Conservation (phyloP, 2,888 invertebrate genomes). For the Catocala nupta region DNA sequence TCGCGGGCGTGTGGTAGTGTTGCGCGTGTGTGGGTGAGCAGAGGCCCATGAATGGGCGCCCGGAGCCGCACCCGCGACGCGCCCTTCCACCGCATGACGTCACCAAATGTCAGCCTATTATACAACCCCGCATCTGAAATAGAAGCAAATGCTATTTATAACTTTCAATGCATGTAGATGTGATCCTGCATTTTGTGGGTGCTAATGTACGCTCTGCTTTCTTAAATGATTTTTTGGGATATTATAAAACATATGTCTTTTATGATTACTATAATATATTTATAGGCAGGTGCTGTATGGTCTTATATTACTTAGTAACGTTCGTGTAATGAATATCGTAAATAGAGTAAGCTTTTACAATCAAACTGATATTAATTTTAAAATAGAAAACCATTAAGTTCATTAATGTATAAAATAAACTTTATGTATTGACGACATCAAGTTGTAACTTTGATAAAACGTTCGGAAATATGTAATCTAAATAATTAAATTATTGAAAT, state of each 20-base stretch:
- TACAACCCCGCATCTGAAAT: conserved; percentile 74
- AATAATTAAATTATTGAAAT: too few species aligned
- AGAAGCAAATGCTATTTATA: conserved; percentile 68
- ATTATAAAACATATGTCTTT: too few species aligned
- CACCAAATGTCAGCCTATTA: conserved; percentile 72
- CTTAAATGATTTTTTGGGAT: too few species aligned
- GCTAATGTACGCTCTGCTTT: too few species aligned
- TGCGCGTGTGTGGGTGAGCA: conserved; percentile 65
- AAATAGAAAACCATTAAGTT: not conserved
- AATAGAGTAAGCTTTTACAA: not conserved
- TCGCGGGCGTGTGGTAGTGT: conserved; percentile 52
- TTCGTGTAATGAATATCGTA: too few species aligned
- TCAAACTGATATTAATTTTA: not conserved
- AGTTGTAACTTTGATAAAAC: too few species aligned
- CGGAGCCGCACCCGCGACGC: conserved; percentile 78
- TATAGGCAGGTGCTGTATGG: too few species aligned
- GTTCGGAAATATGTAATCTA: too few species aligned
- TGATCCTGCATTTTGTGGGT: too few species aligned
- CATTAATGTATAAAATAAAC: not conserved
- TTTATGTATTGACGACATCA: too few species aligned
- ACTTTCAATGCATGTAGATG: conserved; percentile 53
- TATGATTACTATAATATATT: too few species aligned
- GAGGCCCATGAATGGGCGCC: conserved; percentile 76
- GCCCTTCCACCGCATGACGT: conserved; percentile 75
- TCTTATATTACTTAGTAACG: too few species aligned